Base-by-base conservation (phyloP, 2,113 vertebrate genomes). In the Megaceryle torquata region DNA sequence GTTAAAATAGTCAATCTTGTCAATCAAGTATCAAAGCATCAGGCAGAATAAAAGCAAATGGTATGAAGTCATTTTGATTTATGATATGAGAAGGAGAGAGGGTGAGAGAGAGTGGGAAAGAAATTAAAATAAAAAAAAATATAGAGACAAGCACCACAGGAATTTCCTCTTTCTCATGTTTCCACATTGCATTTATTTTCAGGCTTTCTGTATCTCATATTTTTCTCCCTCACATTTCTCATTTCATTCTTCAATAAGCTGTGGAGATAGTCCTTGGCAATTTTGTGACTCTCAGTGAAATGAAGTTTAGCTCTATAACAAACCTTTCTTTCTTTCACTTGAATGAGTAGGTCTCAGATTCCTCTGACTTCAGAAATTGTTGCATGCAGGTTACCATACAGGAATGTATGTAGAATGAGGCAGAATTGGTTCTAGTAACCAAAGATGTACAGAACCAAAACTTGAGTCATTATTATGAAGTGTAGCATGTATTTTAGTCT, bases 211-310 rank as follows among this genome's bases (percentile, higher is more conserved):
- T 86, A n/a, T 64, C 48, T 80, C 56, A 31, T 48, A 64, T 86
- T 94, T 91, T 17, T 88, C 29, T 93, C 28, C 60, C 15, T 88
- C 54, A 35, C 33, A 48, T 93, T 90, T 65, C 44, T 81, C 79
- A 86, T 94, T 93, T 94, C 72, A 64, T 86, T 96, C 78, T 88
- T 84, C 88, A 88, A 29, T 91, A 93, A 90, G 25, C 72, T 93
- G 29, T 67, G n/a, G 56, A 96, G 76, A 67, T 51, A 75, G 29
- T 33, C 80, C 60, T 81, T 84, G 89, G 82, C 88, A 88, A 37
- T 81, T 93, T 83, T 86, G 85, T 81, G 68, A 19, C 60, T 86
- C 24, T 61, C 59, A 15, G 68, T 43, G 37, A 83, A 90, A 94
- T 78, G 56, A 91, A 82, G 35, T 57, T 59, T 70, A 74, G 12